These are phyloP conservation scores for Venturia canescens DNA, from an alignment of 1,140 invertebrate species.

Conservation along the genomic window DNA sequence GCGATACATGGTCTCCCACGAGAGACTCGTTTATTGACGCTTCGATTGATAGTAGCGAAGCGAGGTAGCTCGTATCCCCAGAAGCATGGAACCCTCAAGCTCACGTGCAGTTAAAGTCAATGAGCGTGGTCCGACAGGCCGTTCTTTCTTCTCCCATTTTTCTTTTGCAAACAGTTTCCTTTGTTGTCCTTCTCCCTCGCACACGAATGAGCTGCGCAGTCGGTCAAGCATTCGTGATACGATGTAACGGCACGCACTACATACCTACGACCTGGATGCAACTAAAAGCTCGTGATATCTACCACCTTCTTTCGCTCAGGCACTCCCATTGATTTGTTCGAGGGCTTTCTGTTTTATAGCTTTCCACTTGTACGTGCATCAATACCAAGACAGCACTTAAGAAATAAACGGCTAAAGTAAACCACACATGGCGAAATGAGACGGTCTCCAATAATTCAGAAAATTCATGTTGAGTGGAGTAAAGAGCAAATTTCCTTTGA, in stretches of 20 bases:
- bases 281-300: conserved; percentile 2
- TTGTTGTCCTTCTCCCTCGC: conserved; percentile 30
- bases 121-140: conserved; percentile 45
- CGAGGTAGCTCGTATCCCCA: conserved; percentile 46
- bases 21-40: conserved; percentile 60
- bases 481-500: not conserved
- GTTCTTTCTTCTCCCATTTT: conserved; percentile 24
- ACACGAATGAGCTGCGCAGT: not conserved
- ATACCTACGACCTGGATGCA: not conserved
- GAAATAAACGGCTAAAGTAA: not conserved
- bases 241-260: not conserved
- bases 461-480: not conserved
- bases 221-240: not conserved
- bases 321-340: conserved; percentile 75
- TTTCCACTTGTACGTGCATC: not conserved
- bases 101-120: conserved; percentile 58
- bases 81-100: conserved; percentile 50
- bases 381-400: not conserved
- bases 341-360: conserved; percentile 70
- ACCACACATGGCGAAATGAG: not conserved
- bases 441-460: not conserved
- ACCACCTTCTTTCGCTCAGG: conserved; percentile 49
- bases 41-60: conserved; percentile 61
- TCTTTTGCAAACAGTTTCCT: conserved; percentile 28
- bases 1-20: not conserved